Conservation (phyloP, 2,797 vertebrate genomes). For the Astyanax mexicanus region DNA sequence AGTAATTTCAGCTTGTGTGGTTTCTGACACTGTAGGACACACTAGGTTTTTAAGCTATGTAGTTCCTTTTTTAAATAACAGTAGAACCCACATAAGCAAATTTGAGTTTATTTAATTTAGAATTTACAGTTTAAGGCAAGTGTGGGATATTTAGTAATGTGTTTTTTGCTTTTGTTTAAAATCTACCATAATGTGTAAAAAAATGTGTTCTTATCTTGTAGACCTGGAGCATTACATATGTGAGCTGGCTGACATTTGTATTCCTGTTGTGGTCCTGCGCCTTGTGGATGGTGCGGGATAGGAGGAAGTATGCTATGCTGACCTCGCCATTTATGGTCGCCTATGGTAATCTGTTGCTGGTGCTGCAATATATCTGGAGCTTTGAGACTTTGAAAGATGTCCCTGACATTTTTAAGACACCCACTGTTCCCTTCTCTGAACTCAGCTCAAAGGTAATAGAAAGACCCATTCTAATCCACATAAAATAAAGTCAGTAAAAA, state of each 20-base stretch:
- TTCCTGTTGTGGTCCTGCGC: slow-evolving; percentile 95
- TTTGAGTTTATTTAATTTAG: too few species aligned
- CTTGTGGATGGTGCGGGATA: slow-evolving; percentile 94
- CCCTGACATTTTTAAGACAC: slow-evolving; percentile 83
- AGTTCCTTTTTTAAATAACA: too few species aligned
- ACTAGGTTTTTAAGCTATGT: too few species aligned
- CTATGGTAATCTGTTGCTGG: slow-evolving; percentile 90
- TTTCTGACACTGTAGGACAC: too few species aligned
- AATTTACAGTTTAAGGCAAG: too few species aligned
- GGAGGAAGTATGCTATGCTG: slow-evolving; percentile 94
- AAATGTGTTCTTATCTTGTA: slow-evolving; percentile 63
- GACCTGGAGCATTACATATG: slow-evolving; percentile 98
- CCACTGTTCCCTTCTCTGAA: slow-evolving; percentile 81
- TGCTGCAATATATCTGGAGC: slow-evolving; percentile 94
- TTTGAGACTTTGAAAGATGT: slow-evolving; percentile 80
- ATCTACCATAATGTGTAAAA: background rate
- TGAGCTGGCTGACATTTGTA: slow-evolving; percentile 96
- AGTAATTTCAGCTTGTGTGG: too few species aligned
- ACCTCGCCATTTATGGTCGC: slow-evolving; percentile 96
- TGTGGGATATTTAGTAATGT: background rate
- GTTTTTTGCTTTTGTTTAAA: background rate
- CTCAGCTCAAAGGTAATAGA: slow-evolving; percentile 89
- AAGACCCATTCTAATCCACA: background rate
- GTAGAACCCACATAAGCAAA: too few species aligned
- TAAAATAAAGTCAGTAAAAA: too few species aligned